Base-by-base conservation (phyloP, 2,797 vertebrate species). In the Muscicapa striata region DNA sequence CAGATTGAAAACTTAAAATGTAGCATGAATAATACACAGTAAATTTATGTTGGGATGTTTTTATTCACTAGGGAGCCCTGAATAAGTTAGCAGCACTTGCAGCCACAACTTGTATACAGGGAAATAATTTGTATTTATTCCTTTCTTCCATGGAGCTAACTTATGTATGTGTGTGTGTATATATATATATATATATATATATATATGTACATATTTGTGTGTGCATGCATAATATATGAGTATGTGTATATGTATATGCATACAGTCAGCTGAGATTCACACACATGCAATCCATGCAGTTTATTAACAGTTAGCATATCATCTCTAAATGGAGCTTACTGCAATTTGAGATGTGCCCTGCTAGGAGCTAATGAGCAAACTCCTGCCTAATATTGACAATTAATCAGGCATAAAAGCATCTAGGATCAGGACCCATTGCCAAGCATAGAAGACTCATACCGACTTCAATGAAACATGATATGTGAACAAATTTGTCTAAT, bases 381-480 rank as follows among this genome's bases (percentile, higher is more conserved):
- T 97, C 95, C 95, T 96, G 97, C 95, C 97, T 97, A 97, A 97
- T 97, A 98, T 97, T 97, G 96, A 97, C 95, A 97, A 98, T 97
- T 98, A 98, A 98, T 97, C 98, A 98, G 94, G 97, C 98, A 98
- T 97, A 97, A 98, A 98, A 95, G 95, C 96, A 94, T 97, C 97
- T 97, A 97, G 95, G 96, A 98, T 96, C 97, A 97, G 95, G 96
- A 97, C 92, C 87, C 97, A 97, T 95, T 98, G 97, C 96, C 96
- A 96, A 96, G 96, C 87, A 82, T 70, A 93, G 93, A 93, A 96
- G 73, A 85, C 96, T 97, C 94, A 95, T 84, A 95, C 85, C 95
- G 94, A 96, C 95, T 97, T 97, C 95, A 96, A 94, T 97, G 97
- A 96, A 97, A 97, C 97, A 96, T 88, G 97, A 96, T 97, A 98